These are phyloP conservation scores for Microplitis manilae DNA, from an alignment of 2,888 invertebrate genomes.

Conservation along the genomic window DNA sequence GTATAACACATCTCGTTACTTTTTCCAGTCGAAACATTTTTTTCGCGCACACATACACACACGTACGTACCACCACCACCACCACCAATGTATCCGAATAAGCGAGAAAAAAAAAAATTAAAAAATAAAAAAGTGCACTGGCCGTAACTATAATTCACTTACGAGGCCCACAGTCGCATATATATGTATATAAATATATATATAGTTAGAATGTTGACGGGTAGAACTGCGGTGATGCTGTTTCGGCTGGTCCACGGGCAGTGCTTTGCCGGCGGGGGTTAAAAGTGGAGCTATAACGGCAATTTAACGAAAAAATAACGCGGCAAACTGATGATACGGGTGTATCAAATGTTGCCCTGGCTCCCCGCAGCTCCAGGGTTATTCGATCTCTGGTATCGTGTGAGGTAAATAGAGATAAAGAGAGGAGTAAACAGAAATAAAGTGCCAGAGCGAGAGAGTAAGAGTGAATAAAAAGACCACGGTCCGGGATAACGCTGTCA, in stretches of 20 bases:
- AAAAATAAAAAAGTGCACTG: constrained; percentile 17
- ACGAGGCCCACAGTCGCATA: constrained; percentile 38
- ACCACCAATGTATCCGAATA: neutral
- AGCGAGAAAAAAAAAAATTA: neutral
- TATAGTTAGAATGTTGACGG: neutral
- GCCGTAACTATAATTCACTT: constrained; percentile 50
- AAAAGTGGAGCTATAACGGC: constrained; percentile 28
- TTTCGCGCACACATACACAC: constrained; percentile 16
- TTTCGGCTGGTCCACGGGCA: neutral
- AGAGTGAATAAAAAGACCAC: constrained; percentile 21
- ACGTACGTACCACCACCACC: neutral
- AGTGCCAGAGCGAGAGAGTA: constrained; percentile 29
- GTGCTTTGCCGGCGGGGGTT: neutral
- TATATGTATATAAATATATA: constrained; percentile 13
- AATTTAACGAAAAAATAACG: constrained; percentile 38
- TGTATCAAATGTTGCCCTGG: constrained; percentile 32
- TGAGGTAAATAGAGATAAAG: constrained; percentile 27
- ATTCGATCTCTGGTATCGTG: constrained; percentile 31
- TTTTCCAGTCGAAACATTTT: constrained; percentile 30
- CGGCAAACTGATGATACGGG: constrained; percentile 30
- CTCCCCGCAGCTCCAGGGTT: constrained; percentile 25
- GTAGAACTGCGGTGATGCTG: neutral
- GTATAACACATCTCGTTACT: constrained; percentile 31
- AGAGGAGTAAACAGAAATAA: constrained; percentile 23
- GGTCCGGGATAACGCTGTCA: constrained; percentile 6